Conservation (phyloP, 2,888 invertebrate genomes). For the Cantharis rustica region DNA sequence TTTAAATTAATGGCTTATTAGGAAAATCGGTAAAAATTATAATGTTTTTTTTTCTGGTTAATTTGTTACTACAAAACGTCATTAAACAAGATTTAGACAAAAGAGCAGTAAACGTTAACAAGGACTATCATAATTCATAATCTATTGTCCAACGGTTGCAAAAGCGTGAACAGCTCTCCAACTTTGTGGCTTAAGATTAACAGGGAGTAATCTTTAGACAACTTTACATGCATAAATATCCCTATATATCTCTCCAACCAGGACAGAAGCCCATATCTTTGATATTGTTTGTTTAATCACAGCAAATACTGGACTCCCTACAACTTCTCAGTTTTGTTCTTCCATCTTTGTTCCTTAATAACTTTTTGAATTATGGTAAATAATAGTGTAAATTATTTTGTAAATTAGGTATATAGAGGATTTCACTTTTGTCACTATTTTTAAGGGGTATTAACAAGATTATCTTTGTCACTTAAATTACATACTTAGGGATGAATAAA, state of each 20-base stretch:
- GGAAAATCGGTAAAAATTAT: background rate
- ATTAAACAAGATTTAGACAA: slow-evolving; percentile 22
- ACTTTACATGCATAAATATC: slow-evolving; percentile 55
- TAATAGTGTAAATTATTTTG: slow-evolving; percentile 8
- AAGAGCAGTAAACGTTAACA: slow-evolving; percentile 42
- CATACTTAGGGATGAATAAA: slow-evolving; percentile 21
- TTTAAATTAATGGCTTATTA: background rate
- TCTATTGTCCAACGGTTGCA: slow-evolving; percentile 49
- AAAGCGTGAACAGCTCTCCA: slow-evolving; percentile 51
- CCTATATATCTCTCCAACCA: slow-evolving; percentile 45
- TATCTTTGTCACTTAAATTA: slow-evolving; percentile 21
- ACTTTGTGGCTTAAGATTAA: slow-evolving; percentile 54
- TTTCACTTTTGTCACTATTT: slow-evolving; percentile 10
- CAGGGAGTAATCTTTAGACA: slow-evolving; percentile 54
- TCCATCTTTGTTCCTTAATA: slow-evolving; percentile 9
- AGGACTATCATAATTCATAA: slow-evolving; percentile 48
- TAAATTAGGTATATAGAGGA: background rate
- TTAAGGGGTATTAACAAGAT: slow-evolving; percentile 9
- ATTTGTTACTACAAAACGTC: slow-evolving; percentile 21
- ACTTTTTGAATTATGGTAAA: background rate
- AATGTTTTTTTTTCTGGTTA: slow-evolving; percentile 12
- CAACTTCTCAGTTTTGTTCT: slow-evolving; percentile 12
- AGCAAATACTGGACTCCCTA: slow-evolving; percentile 25
- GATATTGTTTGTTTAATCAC: slow-evolving; percentile 52
- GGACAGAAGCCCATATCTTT: slow-evolving; percentile 52